Evolutionary conservation across 2,888 invertebrate species (phyloP).

Genomic region (Sarcophaga variegata): DNA sequence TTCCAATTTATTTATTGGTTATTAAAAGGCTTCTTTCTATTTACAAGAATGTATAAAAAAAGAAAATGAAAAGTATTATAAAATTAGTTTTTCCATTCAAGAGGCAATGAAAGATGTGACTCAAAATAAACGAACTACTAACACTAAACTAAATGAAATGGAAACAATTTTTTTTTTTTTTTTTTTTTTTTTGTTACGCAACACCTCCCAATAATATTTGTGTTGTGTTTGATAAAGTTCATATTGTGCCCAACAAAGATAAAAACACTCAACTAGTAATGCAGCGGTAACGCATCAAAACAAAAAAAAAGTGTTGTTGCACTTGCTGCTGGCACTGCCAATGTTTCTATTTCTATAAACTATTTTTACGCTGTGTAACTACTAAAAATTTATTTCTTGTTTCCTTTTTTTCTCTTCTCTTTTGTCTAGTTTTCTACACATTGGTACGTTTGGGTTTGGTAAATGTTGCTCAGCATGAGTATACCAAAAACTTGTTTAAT

Average conservation of each 20-base stretch:
- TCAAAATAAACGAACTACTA: constrained; percentile 24
- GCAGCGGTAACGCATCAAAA: neutral
- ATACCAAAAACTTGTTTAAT: constrained; percentile 28
- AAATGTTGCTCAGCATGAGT: neutral
- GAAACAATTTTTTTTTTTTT: constrained; percentile 9
- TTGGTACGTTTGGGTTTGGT: neutral
- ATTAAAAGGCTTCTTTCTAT: no score
- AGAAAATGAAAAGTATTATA: no score
- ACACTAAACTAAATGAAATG: no score
- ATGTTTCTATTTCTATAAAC: constrained; percentile 38
- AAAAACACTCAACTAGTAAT: neutral
- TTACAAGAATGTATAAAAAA: no score
- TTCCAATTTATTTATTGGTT: no score
- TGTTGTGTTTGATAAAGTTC: constrained; percentile 28
- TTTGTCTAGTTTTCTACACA: constrained; percentile 1
- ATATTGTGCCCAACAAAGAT: constrained; percentile 8
- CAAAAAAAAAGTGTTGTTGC: constrained; percentile 22
- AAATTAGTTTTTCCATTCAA: neutral
- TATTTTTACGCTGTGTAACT: constrained; percentile 4
- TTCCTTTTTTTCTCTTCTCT: neutral
- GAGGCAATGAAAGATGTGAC: constrained; percentile 35
- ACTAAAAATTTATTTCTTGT: neutral
- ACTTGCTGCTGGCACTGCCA: constrained; percentile 38
- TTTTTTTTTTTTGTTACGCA: constrained; percentile 18
- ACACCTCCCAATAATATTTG: constrained; percentile 6